Percentiles rank a stretch among this genome's conserved stretches.
phyloP scores from a whole-genome alignment of 92 coral and sea anemone species.

The Palythoa grandiflora region DNA sequence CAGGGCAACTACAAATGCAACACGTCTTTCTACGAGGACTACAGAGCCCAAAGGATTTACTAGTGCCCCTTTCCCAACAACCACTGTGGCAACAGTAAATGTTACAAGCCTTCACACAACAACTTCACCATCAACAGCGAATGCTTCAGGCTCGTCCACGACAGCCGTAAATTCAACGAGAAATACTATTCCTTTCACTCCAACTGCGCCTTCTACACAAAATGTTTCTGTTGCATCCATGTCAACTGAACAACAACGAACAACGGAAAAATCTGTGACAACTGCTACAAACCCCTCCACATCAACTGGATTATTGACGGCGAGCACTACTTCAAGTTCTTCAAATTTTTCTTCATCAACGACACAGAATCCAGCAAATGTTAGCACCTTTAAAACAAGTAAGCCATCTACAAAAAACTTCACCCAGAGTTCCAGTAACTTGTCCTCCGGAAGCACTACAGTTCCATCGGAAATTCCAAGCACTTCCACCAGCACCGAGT shows the following conservation, averaged over 20 bases:
- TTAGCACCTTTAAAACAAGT: conserved; percentile 6
- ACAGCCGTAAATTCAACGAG: not conserved
- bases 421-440: not conserved
- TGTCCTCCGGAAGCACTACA: conserved; percentile 11
- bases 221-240: not conserved
- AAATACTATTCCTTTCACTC: not conserved
- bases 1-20: not conserved
- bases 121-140: not conserved
- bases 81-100: not conserved
- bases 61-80: not conserved
- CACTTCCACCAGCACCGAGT: not conserved
- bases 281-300: conserved; percentile 3
- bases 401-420: not conserved
- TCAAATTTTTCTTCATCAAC: not conserved
- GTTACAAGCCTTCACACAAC: not conserved
- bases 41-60: not conserved
- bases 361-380: not conserved
- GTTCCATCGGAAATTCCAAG: not conserved
- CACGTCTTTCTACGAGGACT: not conserved
- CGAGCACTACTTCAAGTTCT: not conserved
- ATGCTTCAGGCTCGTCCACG: not conserved
- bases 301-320: not conserved
- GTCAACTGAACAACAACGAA: not conserved
- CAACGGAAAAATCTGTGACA: not conserved
- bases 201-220: not conserved